Evolutionary conservation across 2,113 vertebrate genomes (phyloP).

Genomic region (Pomatorhinus ruficollis): DNA sequence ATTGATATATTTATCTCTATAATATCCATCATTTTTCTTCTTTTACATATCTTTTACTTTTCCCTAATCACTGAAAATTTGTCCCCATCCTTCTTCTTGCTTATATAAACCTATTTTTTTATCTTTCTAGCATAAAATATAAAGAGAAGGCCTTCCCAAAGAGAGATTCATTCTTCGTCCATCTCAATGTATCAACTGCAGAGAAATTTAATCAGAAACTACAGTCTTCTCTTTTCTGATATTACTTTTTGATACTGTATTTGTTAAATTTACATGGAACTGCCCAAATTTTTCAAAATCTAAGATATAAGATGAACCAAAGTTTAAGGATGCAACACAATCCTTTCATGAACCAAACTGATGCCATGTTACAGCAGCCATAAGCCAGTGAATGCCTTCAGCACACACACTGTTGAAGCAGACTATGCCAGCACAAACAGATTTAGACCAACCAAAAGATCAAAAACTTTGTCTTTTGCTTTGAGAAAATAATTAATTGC

Average conservation of each 20-base stretch:
- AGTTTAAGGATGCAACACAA: fast-evolving
- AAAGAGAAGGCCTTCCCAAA: neutral
- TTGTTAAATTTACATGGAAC: neutral
- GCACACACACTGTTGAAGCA: neutral
- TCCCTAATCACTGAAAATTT: neutral
- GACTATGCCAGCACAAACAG: neutral
- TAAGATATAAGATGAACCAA: neutral
- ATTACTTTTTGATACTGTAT: neutral
- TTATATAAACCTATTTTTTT: neutral
- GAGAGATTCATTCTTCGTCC: neutral
- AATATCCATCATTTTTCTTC: neutral
- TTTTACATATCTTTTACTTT: neutral
- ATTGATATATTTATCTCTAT: no score
- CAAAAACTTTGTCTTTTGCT: neutral
- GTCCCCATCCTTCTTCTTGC: neutral
- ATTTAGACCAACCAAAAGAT: neutral
- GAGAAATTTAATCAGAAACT: neutral
- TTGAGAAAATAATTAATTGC: neutral
- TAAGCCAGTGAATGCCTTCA: neutral
- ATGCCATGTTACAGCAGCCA: neutral
- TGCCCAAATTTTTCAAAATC: neutral
- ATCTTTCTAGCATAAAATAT: neutral
- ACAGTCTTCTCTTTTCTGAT: neutral
- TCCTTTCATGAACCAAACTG: neutral
- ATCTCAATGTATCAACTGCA: neutral